phyloP scores from a whole-genome alignment of 2,888 invertebrate species.

The Hemicrepidius hirtus region DNA sequence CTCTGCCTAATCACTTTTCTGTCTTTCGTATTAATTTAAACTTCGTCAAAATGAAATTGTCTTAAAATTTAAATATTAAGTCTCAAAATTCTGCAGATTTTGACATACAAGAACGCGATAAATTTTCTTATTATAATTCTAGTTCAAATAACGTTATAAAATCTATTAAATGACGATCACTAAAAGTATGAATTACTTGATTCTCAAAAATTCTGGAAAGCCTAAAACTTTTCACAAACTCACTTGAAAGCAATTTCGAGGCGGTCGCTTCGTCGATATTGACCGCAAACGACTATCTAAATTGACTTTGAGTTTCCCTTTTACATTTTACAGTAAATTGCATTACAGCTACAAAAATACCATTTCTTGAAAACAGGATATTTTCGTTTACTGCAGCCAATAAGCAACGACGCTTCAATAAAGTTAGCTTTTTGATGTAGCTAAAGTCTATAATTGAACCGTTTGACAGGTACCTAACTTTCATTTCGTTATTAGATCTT shows the following conservation, averaged over 20 bases:
- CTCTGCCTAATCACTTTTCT: too few species aligned
- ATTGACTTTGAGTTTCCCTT: conserved; percentile 35
- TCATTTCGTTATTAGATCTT: too few species aligned
- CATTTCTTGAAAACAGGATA: conserved; percentile 24
- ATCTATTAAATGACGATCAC: not conserved
- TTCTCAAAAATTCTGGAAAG: not conserved
- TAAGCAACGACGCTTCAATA: not conserved
- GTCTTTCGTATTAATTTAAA: too few species aligned
- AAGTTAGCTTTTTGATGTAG: not conserved
- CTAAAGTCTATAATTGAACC: not conserved
- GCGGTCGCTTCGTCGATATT: conserved; percentile 26
- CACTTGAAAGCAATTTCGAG: conserved; percentile 33
- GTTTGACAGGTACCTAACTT: too few species aligned
- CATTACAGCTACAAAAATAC: conserved; percentile 29
- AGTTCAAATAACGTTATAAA: too few species aligned
- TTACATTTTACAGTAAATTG: conserved; percentile 39
- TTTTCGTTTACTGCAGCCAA: conserved; percentile 21
- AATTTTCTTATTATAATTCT: too few species aligned
- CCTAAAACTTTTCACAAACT: conserved; percentile 28
- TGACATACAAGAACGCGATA: too few species aligned
- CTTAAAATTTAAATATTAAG: too few species aligned
- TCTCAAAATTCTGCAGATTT: too few species aligned
- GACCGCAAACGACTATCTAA: conserved; percentile 32
- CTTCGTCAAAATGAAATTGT: too few species aligned
- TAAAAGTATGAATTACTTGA: too few species aligned